A percentile compares a stretch with the other conserved stretches of the same genome.
phyloP scores from a whole-genome alignment of 1,140 invertebrate species.

The Scaptodrosophila lebanonensis region DNA sequence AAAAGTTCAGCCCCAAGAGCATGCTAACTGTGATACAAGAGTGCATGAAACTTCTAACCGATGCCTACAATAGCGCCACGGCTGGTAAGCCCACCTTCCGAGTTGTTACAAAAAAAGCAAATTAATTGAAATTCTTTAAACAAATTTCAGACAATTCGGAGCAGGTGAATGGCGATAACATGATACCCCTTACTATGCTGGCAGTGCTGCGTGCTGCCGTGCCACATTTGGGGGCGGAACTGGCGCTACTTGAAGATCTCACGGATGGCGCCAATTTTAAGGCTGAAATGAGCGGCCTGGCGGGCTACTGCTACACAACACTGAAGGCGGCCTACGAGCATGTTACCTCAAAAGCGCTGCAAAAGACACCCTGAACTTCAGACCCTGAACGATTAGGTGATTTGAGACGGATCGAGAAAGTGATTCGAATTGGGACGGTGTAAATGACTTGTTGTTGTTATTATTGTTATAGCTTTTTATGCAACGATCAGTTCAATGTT shows the following conservation, averaged over 20 bases:
- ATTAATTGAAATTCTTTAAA: not conserved
- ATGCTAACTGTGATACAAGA: conserved; percentile 76
- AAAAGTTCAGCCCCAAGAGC: conserved; percentile 73
- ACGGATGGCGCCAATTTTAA: conserved; percentile 72
- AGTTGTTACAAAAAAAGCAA: conserved; percentile 1
- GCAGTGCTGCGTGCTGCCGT: conserved; percentile 68
- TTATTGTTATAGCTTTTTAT: conserved; percentile 41
- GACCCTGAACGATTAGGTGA: too few relatives aligned
- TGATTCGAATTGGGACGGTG: not conserved
- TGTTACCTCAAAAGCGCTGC: conserved; percentile 42
- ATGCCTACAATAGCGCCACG: conserved; percentile 64
- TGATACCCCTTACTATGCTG: conserved; percentile 70
- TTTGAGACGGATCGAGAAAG: too few relatives aligned
- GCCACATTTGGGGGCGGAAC: conserved; percentile 73
- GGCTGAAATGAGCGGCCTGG: conserved; percentile 73
- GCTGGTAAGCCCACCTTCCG: conserved; percentile 26
- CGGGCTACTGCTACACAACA: conserved; percentile 75
- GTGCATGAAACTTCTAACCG: conserved; percentile 65
- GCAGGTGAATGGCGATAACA: conserved; percentile 67
- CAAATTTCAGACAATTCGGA: conserved; percentile 49
- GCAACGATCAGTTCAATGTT: conserved; percentile 36
- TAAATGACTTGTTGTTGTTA: conserved; percentile 13
- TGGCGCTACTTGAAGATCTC: conserved; percentile 70
- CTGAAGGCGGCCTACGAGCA: conserved; percentile 67
- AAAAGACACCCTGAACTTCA: conserved; percentile 30